Evolutionary conservation across 2,797 vertebrate genomes (phyloP).

Genomic region (Phataginus tricuspis): DNA sequence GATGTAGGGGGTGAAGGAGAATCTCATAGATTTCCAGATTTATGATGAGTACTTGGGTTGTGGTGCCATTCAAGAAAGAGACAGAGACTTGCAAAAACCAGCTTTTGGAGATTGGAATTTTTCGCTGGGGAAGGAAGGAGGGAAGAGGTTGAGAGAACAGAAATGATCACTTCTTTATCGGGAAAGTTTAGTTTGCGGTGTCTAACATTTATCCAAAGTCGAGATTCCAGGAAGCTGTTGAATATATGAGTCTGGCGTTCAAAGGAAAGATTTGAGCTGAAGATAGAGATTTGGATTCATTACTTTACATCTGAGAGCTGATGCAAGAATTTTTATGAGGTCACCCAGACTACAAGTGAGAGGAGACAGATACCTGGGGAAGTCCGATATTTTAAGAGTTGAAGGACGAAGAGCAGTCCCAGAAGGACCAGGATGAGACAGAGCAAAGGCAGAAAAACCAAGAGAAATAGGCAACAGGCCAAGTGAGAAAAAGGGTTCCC

Average conservation of each 20-base stretch:
- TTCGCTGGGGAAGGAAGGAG: background rate
- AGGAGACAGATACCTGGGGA: background rate
- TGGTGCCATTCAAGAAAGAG: conserved; percentile 22
- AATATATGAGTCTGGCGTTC: background rate
- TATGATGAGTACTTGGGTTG: background rate
- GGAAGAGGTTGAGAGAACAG: background rate
- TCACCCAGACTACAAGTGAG: background rate
- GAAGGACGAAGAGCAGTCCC: background rate
- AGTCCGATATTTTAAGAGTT: conserved; percentile 16
- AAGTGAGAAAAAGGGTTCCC: background rate
- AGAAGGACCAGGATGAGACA: background rate
- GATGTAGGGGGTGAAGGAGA: background rate
- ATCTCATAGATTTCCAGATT: background rate
- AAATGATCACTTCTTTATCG: background rate
- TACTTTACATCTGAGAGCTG: background rate
- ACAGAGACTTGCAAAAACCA: conserved; percentile 18
- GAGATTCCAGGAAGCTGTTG: background rate
- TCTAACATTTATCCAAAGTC: background rate
- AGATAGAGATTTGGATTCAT: background rate
- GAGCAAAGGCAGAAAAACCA: background rate
- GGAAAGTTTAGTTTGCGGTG: background rate
- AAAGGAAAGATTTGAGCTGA: background rate
- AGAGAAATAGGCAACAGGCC: background rate
- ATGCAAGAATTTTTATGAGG: background rate
- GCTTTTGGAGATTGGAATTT: background rate